Evolutionary conservation across 1,140 invertebrate species (phyloP).

Genomic region (Globodera ellingtonae): DNA sequence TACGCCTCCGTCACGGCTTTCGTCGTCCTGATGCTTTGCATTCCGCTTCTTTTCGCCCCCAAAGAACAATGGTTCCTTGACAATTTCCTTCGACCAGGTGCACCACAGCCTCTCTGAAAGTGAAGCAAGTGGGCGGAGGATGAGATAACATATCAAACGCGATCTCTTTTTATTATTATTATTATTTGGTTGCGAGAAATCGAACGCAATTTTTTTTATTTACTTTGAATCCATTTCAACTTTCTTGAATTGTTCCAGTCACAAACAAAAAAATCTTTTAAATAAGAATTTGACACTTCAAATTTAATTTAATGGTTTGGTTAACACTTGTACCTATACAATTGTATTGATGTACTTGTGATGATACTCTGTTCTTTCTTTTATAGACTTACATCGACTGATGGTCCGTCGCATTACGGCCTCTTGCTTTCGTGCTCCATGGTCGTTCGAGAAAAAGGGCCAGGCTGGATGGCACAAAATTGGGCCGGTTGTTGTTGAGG

Average conservation of each 20-base stretch:
- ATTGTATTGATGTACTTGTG: too few relatives aligned
- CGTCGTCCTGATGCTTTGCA: slow-evolving; percentile 25
- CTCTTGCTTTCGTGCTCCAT: slow-evolving; percentile 52
- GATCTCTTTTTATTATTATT: too few relatives aligned
- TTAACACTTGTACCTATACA: too few relatives aligned
- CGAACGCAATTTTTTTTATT: too few relatives aligned
- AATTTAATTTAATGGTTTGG: too few relatives aligned
- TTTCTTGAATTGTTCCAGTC: too few relatives aligned
- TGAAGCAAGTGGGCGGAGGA: background rate
- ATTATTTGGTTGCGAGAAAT: too few relatives aligned
- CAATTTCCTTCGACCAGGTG: slow-evolving; percentile 28
- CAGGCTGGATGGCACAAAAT: slow-evolving; percentile 54
- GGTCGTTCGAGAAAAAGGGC: slow-evolving; percentile 62
- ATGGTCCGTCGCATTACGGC: slow-evolving; percentile 52
- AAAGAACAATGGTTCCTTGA: slow-evolving; percentile 41
- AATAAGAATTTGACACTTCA: too few relatives aligned
- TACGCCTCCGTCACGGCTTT: slow-evolving; percentile 30
- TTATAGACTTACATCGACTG: background rate
- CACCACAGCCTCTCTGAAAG: slow-evolving; percentile 36
- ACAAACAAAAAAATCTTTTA: too few relatives aligned
- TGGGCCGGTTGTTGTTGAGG: slow-evolving; percentile 40
- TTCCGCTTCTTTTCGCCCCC: slow-evolving; percentile 31
- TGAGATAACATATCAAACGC: background rate
- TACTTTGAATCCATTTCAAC: too few relatives aligned
- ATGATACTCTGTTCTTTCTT: too few relatives aligned